These are phyloP conservation scores for Acropora tenuis DNA, from an alignment of 64 coral and sea anemone genomes.

Conservation along the genomic window DNA sequence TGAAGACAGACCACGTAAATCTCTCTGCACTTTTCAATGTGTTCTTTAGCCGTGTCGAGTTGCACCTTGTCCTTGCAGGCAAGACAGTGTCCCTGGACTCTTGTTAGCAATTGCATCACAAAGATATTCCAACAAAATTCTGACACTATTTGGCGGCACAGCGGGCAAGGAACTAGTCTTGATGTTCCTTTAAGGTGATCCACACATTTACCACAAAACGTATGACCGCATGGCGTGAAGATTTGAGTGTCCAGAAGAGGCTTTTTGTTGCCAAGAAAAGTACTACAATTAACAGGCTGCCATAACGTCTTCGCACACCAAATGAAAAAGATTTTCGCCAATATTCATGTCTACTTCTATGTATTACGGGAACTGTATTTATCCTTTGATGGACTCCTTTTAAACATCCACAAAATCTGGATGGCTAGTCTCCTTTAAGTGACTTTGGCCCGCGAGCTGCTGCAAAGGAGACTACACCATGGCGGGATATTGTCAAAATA, in stretches of 20 bases:
- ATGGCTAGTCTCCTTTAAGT: not conserved
- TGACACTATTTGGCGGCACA: not conserved
- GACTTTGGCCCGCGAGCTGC: not conserved
- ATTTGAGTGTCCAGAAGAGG: not conserved
- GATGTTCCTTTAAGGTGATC: not conserved
- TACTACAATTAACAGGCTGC: not conserved
- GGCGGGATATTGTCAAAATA: not conserved
- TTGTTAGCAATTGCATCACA: not conserved
- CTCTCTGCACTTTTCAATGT: not conserved
- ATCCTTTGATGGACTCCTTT: not conserved
- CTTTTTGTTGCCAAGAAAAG: not conserved
- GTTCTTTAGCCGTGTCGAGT: not conserved
- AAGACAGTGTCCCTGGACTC: not conserved
- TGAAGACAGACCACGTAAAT: not conserved
- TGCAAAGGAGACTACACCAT: not conserved
- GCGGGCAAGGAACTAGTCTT: not conserved
- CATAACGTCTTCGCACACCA: not conserved
- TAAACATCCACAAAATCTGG: not conserved
- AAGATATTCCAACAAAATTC: not conserved
- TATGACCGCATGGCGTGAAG: not conserved
- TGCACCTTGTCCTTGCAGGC: not conserved
- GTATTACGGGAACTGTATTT: not conserved
- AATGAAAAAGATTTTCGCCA: not conserved
- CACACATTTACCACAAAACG: not conserved
- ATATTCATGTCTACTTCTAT: not conserved